Conservation (phyloP, 1,140 invertebrate genomes). For the Metopolophium dirhodum region DNA sequence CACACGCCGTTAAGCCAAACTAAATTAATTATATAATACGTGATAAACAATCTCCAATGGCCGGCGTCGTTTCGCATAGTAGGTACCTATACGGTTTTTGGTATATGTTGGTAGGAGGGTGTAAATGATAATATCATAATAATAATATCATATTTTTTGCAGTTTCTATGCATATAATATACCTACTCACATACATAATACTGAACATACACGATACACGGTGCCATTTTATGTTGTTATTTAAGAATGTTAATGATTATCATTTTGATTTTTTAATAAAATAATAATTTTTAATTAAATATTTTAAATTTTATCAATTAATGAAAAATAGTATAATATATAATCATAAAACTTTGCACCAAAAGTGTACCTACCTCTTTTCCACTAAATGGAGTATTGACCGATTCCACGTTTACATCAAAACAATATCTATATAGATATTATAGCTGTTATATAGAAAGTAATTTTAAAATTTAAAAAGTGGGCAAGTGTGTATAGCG, state of each 20-base stretch:
- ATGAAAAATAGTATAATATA: no score
- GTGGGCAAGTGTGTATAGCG: no score
- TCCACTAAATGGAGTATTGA: neutral
- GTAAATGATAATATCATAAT: neutral
- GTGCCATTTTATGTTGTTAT: neutral
- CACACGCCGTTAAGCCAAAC: conserved; percentile 53
- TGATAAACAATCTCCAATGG: conserved; percentile 33
- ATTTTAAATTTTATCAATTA: no score
- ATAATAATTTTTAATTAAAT: no score
- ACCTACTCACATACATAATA: neutral
- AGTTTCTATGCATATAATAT: neutral
- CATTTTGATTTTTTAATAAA: no score
- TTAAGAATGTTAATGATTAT: no score
- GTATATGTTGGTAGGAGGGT: neutral
- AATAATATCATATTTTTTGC: neutral
- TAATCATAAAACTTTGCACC: neutral
- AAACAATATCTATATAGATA: no score
- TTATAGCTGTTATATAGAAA: no score
- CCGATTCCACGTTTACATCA: no score
- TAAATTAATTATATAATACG: conserved; percentile 52
- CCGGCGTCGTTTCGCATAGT: neutral
- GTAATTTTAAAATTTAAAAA: no score
- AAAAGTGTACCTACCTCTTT: neutral
- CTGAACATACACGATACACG: no score
- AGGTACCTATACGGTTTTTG: neutral